Evolutionary conservation across 2,888 invertebrate genomes (phyloP).

Genomic region (Campoplex capitator): DNA sequence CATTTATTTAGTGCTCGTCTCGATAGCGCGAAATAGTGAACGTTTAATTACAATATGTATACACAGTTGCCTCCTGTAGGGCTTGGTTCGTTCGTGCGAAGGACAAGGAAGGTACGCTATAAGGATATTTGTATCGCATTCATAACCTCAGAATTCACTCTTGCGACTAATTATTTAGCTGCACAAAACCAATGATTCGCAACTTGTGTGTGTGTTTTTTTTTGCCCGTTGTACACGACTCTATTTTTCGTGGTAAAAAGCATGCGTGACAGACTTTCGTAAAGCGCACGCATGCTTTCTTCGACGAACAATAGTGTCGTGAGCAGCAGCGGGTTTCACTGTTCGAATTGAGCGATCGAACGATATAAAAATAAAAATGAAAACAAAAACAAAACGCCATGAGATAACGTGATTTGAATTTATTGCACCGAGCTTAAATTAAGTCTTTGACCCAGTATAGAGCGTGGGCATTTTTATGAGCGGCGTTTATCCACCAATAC

Average conservation of each 20-base stretch:
- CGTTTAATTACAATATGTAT: conserved; percentile 77
- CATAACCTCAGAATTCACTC: conserved; percentile 28
- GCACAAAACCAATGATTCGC: conserved; percentile 16
- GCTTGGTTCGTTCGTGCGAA: conserved; percentile 65
- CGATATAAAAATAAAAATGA: conserved; percentile 10
- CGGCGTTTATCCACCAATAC: conserved; percentile 71
- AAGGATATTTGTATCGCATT: conserved; percentile 35
- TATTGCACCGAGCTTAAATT: conserved; percentile 77
- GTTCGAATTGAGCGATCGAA: conserved; percentile 45
- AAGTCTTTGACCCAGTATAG: conserved; percentile 75
- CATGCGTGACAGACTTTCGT: too few species aligned
- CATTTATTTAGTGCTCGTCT: conserved; percentile 72
- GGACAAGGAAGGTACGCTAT: conserved; percentile 60
- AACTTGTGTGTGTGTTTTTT: conserved; percentile 12
- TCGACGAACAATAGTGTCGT: too few species aligned
- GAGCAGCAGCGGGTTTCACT: too few species aligned
- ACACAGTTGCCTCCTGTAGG: conserved; percentile 68
- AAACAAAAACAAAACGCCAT: conserved; percentile 46
- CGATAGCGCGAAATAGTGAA: conserved; percentile 70
- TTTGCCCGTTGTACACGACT: not conserved
- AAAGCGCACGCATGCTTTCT: too few species aligned
- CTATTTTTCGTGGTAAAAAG: too few species aligned
- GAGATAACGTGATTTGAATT: conserved; percentile 64
- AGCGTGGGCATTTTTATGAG: conserved; percentile 70
- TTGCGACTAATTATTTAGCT: conserved; percentile 18